phyloP scores from a whole-genome alignment of 2,888 invertebrate species.

The Blomia tropicalis region DNA sequence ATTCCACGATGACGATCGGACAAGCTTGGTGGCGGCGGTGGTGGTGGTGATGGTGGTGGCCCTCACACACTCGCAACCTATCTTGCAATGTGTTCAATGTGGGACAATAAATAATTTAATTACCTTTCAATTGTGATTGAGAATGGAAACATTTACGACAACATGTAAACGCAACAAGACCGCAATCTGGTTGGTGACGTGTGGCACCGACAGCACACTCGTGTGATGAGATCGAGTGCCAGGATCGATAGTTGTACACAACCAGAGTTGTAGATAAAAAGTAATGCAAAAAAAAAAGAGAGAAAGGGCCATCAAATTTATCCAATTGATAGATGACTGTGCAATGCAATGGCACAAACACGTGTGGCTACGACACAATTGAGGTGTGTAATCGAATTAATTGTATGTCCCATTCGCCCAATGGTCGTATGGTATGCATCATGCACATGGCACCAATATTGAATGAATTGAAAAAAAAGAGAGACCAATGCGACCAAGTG shows the following conservation, averaged over 20 bases:
- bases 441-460: background rate
- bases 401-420: background rate
- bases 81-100: no score
- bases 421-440: background rate
- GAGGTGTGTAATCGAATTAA: constrained; percentile 9
- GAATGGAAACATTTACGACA: no score
- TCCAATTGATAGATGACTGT: background rate
- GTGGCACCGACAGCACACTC: background rate
- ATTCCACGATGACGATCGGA: no score
- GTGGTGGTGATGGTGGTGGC: no score
- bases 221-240: no score
- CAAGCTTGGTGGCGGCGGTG: no score
- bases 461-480: no score
- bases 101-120: background rate
- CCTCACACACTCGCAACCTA: background rate
- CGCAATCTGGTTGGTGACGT: background rate
- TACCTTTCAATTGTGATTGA: background rate
- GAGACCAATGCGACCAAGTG: background rate
- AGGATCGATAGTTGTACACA: no score
- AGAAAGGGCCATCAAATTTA: background rate
- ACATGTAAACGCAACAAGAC: background rate
- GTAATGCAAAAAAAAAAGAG: background rate
- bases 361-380: background rate
- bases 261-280: no score
- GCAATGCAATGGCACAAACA: background rate